Base-by-base conservation (phyloP, 1,140 invertebrate genomes). In the Spodoptera litura region DNA sequence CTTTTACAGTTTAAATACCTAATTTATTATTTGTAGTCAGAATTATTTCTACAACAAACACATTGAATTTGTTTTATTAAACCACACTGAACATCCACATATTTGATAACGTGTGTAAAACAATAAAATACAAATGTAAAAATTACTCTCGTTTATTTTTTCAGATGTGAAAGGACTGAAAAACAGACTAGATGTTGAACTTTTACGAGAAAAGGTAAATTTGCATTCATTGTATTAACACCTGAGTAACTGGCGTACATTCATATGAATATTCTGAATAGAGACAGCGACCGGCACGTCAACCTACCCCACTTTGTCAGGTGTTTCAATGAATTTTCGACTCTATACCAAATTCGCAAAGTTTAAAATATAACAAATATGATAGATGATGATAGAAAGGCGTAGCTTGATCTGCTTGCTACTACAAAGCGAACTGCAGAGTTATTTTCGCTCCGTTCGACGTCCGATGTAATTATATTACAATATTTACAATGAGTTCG, bases 101-200 rank as follows among this genome's bases (percentile, higher is more conserved):
- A 64, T 64, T 64, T 44, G 31, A 15, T 64, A n/a, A 66, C 15
- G 62, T 66, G 38, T 66, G 15, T 38, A 25, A 44, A 49, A 66
- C 44, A n/a, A 66, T 49, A 20, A 66, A 66, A 49, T 49, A 49
- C 74, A 71, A 31, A 51, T 62, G 74, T 64, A 81, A 44, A 61
- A 44, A 73, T 59, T 73, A 15, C 55, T 55, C 38, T 73, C 49
- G 31, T 68, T 51, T 78, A 31, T 81, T 61, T 82, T 96, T 95
- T 71, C 94, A 96, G 99, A 99, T 95, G 97, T 99, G 10, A 97
- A 98, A 89, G 98, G 98, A 58, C 91, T 99, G 78, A 97, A 97
- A 88, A 97, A 97, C 56, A 95, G 96, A 4, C 96, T 96, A 78
- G 97, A 98, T 87, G 97, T 99, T 9, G 98, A 99, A 89, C 93